Evolutionary conservation across 2,888 invertebrate species (phyloP), one percentile per base, ranked within the genome.

Genomic region (Graphium colonna): DNA sequence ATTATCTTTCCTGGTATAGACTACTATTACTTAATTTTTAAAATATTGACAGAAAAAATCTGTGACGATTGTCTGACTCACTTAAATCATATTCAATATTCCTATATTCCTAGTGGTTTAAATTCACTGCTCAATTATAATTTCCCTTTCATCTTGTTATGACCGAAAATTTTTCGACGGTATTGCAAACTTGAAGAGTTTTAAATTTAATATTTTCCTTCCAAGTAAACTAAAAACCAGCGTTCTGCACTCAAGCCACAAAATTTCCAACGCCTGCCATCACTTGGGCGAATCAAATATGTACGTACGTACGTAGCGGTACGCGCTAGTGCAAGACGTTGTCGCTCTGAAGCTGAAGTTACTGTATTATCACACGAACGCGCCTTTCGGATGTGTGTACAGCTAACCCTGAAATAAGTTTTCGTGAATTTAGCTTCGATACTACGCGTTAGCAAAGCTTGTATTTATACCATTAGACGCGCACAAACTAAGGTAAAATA

Each of bases 291-390:
- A 42, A 52, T 45, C 16, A 42, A 52, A 52, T 36, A 47, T 42
- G 41, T 36, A 42, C n/a, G n/a, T n/a, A n/a, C n/a, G n/a, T n/a
- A n/a, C n/a, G n/a, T 28, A 42, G 7, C 52, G 40, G 4, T 45
- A 46, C 13, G 41, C 16, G 15, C 16, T 33, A 33, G n/a, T 10
- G 10, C 33, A 33, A 3, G 28, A 15, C n/a, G 26, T 33, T 17
- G 13, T 31, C 43, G 43, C 48, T 48, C 17, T 39, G 4, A 28
- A 43, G 28, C 43, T 43, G 28, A 48, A 48, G 41, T 42, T 52
- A 28, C 43, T 43, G 48, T 38, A 52, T 42, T 43, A 48, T 38
- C 12, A 47, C 52, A 43, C 52, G 52, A 43, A 52, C 43, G 33
- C 18, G 12, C 16, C 15, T 46, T 36, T 21, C 13, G 21, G 31